A percentile compares a stretch with the other conserved stretches of the same genome.
phyloP scores from a whole-genome alignment of 2,888 invertebrate species.

The Eupsilia transversa region DNA sequence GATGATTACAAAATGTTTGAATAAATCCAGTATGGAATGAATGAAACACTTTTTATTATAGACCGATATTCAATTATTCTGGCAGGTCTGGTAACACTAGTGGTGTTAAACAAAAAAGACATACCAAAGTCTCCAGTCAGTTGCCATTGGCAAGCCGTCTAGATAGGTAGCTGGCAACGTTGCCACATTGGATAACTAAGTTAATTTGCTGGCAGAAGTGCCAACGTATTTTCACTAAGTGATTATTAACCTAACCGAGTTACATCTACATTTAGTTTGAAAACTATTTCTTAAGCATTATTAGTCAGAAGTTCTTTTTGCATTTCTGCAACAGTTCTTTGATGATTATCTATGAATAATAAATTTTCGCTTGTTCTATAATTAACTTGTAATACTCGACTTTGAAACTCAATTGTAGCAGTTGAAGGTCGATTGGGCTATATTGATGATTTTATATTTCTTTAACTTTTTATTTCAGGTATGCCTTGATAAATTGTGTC shows the following conservation, averaged over 20 bases:
- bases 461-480: slow-evolving; percentile 9
- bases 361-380: slow-evolving; percentile 8
- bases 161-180: slow-evolving; percentile 55
- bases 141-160: slow-evolving; percentile 46
- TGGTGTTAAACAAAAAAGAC: slow-evolving; percentile 33
- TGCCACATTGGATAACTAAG: slow-evolving; percentile 63
- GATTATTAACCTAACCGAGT: slow-evolving; percentile 51
- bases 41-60: background rate
- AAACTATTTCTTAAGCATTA: slow-evolving; percentile 5
- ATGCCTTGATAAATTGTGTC: background rate
- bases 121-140: slow-evolving; percentile 31
- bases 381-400: slow-evolving; percentile 18
- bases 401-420: slow-evolving; percentile 1
- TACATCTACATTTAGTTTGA: slow-evolving; percentile 29
- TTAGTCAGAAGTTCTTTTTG: background rate
- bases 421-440: background rate
- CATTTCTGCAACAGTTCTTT: background rate
- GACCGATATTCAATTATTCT: background rate
- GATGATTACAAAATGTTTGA: background rate
- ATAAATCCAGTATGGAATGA: background rate
- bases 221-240: slow-evolving; percentile 62
- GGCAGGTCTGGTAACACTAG: background rate
- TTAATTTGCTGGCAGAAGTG: slow-evolving; percentile 63
- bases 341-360: slow-evolving; percentile 6
- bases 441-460: background rate